Base-by-base conservation (phyloP, 2,797 vertebrate genomes). In the Centropyge bicolor region DNA sequence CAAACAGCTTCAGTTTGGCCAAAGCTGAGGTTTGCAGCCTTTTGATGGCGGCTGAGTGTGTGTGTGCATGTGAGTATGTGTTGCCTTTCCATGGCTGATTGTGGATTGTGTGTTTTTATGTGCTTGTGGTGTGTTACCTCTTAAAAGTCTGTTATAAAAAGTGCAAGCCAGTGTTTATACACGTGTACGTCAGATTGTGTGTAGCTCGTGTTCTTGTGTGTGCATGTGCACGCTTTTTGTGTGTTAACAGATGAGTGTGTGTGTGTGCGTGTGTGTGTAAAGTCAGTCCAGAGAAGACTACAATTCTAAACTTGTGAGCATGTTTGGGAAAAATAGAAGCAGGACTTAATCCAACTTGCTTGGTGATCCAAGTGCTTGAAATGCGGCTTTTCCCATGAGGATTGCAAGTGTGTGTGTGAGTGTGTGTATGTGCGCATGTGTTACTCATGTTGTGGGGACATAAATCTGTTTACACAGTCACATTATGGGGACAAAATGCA, bases 121-220 rank as follows among this genome's bases (percentile, higher is more conserved):
- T 40, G 85, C 75, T 76, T 90, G 90, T 43, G 92, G 91, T 75
- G 31, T 86, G 87, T 76, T 84, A 88, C 89, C 85, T 90, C 88
- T 11, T 93, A 91, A 92, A 93, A 78, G 41, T 61, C 54, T 9
- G 31, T 62, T 77, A 70, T 88, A 86, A 88, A 88, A 78, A 24
- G 64, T 14, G 76, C 12, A 70, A 43, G 56, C 7, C 16, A 2
- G 27, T 51, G 48, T 75, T 64, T 54, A 11, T 27, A 40, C 45
- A 43, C 9, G 22, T 41, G 45, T 22, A 22, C n/a, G 70, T 40
- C 20, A 51, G 74, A 4, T 22, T 68, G 27, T 74, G 49, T 60
- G 69, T 49, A 20, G 70, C 55, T 54, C 17, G 46, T 8, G 13
- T 38, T 54, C n/a, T 2, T 60, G 35, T 57, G 74, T 49, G 20